A percentile compares a stretch with the other conserved stretches of the same genome.
Evolutionary conservation across 2,888 invertebrate genomes (phyloP).

Genomic region (Onthophagus sagittarius): DNA sequence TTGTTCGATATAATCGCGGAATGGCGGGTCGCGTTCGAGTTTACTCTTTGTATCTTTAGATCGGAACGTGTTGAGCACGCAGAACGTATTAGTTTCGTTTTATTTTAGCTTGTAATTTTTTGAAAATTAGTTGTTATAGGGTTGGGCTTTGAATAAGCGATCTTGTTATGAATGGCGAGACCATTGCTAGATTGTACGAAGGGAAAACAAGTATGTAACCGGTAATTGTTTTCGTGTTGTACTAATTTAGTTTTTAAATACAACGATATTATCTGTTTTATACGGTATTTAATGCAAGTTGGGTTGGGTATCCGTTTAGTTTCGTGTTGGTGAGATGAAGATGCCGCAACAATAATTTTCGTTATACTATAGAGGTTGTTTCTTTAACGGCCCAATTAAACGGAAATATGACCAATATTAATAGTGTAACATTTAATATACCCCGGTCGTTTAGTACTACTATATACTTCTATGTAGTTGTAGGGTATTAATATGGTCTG

Average conservation of each 20-base stretch:
- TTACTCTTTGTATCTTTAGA: background rate
- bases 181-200: background rate
- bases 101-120: background rate
- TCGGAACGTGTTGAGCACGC: background rate
- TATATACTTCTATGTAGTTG: background rate
- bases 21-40: background rate
- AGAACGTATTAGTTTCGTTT: background rate
- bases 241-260: background rate
- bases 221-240: background rate
- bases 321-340: no score
- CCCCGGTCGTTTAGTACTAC: background rate
- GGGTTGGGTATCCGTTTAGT: no score
- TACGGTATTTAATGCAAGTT: background rate
- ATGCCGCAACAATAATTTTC: background rate
- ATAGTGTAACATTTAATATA: slow-evolving; percentile 8
- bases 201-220: background rate
- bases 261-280: background rate
- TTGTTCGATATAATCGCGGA: background rate
- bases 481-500: background rate
- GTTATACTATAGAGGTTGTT: background rate
- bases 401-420: background rate
- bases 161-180: background rate
- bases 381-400: background rate
- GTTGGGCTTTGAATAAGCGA: background rate
- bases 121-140: background rate